phyloP scores from a whole-genome alignment of 2,888 invertebrate genomes.

The Noctua janthe region DNA sequence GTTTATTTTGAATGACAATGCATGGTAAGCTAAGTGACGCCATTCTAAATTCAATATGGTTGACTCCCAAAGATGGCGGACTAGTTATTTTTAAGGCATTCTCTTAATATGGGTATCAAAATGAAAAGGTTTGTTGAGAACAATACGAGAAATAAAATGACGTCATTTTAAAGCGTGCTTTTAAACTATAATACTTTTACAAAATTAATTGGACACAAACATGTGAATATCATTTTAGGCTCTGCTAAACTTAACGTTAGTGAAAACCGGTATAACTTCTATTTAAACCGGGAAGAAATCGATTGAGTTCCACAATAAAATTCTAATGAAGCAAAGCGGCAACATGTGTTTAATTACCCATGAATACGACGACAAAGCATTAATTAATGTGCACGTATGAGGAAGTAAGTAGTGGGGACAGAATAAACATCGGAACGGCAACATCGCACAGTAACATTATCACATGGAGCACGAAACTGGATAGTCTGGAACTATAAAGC shows the following conservation, averaged over 20 bases:
- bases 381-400: neutral
- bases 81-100: neutral
- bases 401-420: neutral
- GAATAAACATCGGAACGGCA: slow-evolving; percentile 8
- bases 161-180: too few species aligned
- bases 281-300: neutral
- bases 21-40: neutral
- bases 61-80: neutral
- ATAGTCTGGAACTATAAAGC: slow-evolving; percentile 15
- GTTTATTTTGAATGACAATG: neutral
- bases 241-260: neutral
- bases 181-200: neutral
- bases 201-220: neutral
- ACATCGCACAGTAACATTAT: neutral
- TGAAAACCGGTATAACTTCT: neutral
- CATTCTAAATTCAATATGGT: neutral
- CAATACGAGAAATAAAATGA: too few species aligned
- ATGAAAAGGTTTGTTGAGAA: neutral
- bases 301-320: neutral
- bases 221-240: neutral
- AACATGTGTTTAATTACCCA: slow-evolving; percentile 9
- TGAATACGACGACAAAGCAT: neutral
- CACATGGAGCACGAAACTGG: neutral
- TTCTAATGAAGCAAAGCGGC: neutral
- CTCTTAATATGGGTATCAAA: neutral